Percentiles rank a stretch among this genome's conserved stretches.
These are phyloP conservation scores for Vicugna pacos DNA, from an alignment of 2,113 vertebrate genomes.

Conservation along the genomic window DNA sequence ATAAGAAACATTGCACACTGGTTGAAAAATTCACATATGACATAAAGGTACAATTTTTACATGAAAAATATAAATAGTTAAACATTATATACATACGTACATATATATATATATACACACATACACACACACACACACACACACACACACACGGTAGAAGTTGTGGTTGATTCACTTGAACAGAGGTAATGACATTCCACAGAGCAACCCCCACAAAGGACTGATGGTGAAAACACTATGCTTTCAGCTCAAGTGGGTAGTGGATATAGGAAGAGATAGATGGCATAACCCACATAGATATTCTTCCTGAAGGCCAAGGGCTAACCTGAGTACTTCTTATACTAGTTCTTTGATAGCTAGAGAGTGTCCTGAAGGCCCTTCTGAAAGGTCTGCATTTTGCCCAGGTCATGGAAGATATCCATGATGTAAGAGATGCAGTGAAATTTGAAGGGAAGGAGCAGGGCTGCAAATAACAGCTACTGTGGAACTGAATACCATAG, in stretches of 20 bases:
- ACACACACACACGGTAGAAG: neutral
- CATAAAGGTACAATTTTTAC: neutral
- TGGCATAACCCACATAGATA: neutral
- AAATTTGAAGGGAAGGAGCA: neutral
- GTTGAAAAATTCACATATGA: constrained; percentile 24
- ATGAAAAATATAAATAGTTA: constrained; percentile 18
- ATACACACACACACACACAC: neutral
- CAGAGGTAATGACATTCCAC: neutral
- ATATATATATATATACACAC: neutral
- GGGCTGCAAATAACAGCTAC: neutral
- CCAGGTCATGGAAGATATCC: constrained; percentile 2
- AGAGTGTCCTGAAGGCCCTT: neutral
- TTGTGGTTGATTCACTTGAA: neutral
- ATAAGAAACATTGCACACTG: neutral
- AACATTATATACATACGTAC: neutral
- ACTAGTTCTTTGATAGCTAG: neutral
- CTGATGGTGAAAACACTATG: neutral
- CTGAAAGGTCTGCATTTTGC: neutral
- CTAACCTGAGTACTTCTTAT: neutral
- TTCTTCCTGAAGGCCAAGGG: neutral
- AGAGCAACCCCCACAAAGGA: neutral
- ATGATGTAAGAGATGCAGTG: neutral
- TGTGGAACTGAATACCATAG: neutral
- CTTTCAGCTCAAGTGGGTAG: constrained; percentile 2
- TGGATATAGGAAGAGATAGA: neutral